A percentile compares a stretch with the other conserved stretches of the same genome.
phyloP scores from a whole-genome alignment of 2,888 invertebrate species.

The Aethes cnicana region DNA sequence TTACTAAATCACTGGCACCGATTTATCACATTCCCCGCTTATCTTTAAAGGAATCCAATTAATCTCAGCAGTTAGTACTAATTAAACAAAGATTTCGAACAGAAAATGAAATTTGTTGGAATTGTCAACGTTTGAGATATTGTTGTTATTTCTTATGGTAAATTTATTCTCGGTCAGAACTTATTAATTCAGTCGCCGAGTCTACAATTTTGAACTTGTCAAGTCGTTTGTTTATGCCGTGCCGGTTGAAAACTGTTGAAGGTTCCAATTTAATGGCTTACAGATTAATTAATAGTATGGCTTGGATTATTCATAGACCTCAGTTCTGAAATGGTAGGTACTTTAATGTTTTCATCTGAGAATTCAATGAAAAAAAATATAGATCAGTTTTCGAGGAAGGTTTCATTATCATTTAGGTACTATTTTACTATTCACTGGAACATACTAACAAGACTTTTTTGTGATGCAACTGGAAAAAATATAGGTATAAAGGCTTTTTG shows the following conservation, averaged over 20 bases:
- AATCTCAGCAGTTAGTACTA: slow-evolving; percentile 45
- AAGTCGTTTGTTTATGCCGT: slow-evolving; percentile 11
- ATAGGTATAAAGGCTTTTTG: no score
- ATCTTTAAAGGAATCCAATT: slow-evolving; percentile 48
- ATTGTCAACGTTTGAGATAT: slow-evolving; percentile 24
- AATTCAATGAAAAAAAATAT: no score
- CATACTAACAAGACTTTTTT: no score
- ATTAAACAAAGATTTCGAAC: slow-evolving; percentile 46
- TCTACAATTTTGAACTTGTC: slow-evolving; percentile 20
- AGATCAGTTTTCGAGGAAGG: no score
- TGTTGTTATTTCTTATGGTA: slow-evolving; percentile 16
- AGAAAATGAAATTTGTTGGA: slow-evolving; percentile 32
- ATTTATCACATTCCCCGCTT: slow-evolving; percentile 47
- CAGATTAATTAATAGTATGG: neutral
- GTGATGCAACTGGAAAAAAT: no score
- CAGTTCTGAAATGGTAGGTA: no score
- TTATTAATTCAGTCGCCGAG: slow-evolving; percentile 25
- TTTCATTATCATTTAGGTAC: no score
- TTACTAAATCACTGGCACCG: slow-evolving; percentile 46
- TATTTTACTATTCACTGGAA: no score
- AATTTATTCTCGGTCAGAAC: slow-evolving; percentile 26
- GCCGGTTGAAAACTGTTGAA: slow-evolving; percentile 1
- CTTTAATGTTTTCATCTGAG: no score
- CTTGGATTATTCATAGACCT: no score
- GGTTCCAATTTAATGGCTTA: neutral